These are phyloP conservation scores for Aphelocoma californica DNA, from an alignment of 2,797 vertebrate genomes.

Conservation along the genomic window DNA sequence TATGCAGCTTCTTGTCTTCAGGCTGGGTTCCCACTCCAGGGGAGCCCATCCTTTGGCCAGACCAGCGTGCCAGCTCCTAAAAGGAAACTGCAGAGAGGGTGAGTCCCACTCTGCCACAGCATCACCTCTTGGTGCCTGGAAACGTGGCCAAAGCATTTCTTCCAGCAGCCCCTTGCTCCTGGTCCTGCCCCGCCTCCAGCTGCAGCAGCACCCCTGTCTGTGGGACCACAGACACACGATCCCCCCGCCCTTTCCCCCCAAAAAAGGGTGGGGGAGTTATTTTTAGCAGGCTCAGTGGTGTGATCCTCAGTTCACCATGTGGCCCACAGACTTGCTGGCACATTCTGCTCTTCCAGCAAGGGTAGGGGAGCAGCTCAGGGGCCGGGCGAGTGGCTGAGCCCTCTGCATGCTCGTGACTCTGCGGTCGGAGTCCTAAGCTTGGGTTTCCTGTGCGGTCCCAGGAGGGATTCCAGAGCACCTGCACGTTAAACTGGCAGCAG, in stretches of 20 bases:
- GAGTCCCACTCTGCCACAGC: accelerated
- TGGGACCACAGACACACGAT: not conserved
- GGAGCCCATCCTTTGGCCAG: not conserved
- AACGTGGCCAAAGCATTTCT: not conserved
- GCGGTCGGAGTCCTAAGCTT: not conserved
- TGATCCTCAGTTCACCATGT: not conserved
- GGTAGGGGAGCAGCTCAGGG: not conserved
- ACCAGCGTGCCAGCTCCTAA: not conserved
- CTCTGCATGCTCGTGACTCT: not conserved
- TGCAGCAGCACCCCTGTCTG: not conserved
- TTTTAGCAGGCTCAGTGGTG: not conserved
- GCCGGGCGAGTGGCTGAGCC: not conserved
- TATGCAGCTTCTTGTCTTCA: not conserved
- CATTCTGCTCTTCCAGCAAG: not conserved
- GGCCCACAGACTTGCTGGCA: not conserved
- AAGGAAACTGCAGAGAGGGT: no score
- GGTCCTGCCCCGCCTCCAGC: not conserved
- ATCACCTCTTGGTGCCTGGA: not conserved
- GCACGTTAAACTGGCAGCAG: not conserved
- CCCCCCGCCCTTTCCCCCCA: accelerated
- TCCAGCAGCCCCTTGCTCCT: not conserved
- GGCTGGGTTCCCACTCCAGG: not conserved
- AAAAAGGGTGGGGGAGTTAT: not conserved
- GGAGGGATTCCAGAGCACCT: constrained; percentile 5
- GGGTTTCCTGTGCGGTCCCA: not conserved